phyloP scores from a whole-genome alignment of 1,140 invertebrate species.

The Littorina saxatilis region DNA sequence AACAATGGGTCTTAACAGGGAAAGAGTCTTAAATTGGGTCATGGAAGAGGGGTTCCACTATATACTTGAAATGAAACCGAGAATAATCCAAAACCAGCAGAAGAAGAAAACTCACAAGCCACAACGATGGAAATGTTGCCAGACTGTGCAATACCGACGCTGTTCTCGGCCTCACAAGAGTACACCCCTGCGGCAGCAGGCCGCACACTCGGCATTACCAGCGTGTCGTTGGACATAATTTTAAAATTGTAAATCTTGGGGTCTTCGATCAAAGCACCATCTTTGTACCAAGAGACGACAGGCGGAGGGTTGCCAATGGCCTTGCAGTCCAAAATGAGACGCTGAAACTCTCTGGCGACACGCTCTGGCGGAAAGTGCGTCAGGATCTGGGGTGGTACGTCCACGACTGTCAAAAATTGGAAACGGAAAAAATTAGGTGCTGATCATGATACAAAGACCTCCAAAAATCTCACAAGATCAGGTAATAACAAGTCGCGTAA shows the following conservation, averaged over 20 bases:
- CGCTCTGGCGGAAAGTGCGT: conserved; percentile 32
- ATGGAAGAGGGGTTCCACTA: too few species aligned
- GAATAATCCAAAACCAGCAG: too few species aligned
- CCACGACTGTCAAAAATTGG: neutral
- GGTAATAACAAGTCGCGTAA: too few species aligned
- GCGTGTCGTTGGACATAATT: conserved; percentile 55
- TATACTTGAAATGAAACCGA: too few species aligned
- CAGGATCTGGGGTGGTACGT: neutral
- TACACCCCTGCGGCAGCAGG: conserved; percentile 56
- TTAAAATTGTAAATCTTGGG: conserved; percentile 26
- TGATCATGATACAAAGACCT: too few species aligned
- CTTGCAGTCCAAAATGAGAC: conserved; percentile 53
- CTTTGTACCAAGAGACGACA: conserved; percentile 53
- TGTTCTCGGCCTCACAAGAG: conserved; percentile 58
- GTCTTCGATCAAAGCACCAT: conserved; percentile 37
- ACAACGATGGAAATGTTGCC: conserved; percentile 47
- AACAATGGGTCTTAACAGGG: too few species aligned
- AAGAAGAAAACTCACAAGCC: conserved; percentile 66
- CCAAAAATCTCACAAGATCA: too few species aligned
- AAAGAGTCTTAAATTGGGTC: too few species aligned
- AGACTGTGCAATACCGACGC: conserved; percentile 46
- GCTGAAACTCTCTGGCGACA: conserved; percentile 41
- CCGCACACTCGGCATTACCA: conserved; percentile 42
- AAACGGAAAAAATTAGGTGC: neutral
- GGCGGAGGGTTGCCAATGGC: conserved; percentile 55